phyloP scores from a whole-genome alignment of 1,140 invertebrate genomes.

The Telenomus remus region DNA sequence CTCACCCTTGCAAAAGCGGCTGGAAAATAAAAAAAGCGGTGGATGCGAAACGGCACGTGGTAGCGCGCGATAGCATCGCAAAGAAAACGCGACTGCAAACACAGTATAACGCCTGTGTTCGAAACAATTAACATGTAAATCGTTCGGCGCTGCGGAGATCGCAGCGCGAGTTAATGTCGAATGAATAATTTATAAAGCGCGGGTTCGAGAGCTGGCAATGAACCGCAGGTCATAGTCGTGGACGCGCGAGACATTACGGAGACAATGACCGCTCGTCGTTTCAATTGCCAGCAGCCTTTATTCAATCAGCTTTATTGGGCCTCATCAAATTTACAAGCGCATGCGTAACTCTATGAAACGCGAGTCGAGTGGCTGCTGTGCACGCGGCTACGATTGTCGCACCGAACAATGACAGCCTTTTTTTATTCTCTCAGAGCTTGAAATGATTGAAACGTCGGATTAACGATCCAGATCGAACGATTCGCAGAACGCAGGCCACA shows the following conservation, averaged over 20 bases:
- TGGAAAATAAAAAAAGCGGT: neutral
- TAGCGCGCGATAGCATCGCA: conserved; percentile 17
- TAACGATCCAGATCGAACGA: neutral
- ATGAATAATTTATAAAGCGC: conserved; percentile 30
- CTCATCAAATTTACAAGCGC: conserved; percentile 6
- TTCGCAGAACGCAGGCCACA: neutral
- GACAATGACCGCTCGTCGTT: conserved; percentile 41
- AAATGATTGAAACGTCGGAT: neutral
- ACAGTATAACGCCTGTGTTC: conserved; percentile 11
- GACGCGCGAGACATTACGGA: conserved; percentile 28
- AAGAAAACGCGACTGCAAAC: conserved; percentile 11
- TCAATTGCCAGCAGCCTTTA: conserved; percentile 23
- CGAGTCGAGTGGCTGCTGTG: neutral
- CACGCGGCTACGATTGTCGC: neutral
- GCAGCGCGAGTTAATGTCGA: conserved; percentile 9
- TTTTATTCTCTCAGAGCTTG: neutral
- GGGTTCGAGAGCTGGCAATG: conserved; percentile 16
- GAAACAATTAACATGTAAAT: conserved; percentile 33
- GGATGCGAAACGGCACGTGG: conserved; percentile 25
- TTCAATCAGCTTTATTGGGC: conserved; percentile 7
- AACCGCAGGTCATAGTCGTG: conserved; percentile 34
- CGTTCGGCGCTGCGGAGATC: conserved; percentile 11
- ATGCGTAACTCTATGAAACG: conserved; percentile 20
- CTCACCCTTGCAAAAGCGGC: neutral
- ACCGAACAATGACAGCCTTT: conserved; percentile 2